These are phyloP conservation scores for Phoenoteleia sp. DNA, from an alignment of 2,888 invertebrate species.

Conservation along the genomic window DNA sequence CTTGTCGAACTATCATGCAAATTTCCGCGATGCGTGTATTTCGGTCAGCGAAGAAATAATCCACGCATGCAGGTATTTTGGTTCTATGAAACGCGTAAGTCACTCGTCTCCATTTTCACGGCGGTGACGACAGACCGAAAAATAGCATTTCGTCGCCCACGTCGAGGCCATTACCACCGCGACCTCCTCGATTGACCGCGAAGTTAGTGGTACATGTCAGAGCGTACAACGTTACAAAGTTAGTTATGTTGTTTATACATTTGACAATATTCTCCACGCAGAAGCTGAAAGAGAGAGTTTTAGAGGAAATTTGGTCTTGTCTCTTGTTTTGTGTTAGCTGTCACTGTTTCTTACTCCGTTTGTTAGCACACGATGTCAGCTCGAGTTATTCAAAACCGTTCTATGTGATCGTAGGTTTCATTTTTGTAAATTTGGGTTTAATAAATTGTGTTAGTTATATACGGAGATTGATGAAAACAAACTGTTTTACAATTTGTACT, in stretches of 20 bases:
- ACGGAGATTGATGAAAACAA: too few relatives aligned
- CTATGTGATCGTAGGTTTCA: too few relatives aligned
- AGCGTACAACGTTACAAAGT: constrained; percentile 1
- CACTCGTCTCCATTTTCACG: constrained; percentile 66
- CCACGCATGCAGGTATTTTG: constrained; percentile 70
- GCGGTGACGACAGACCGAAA: constrained; percentile 71
- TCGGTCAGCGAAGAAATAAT: constrained; percentile 55
- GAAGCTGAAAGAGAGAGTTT: too few relatives aligned
- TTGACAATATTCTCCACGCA: background rate
- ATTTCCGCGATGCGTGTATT: constrained; percentile 65
- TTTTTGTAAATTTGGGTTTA: too few relatives aligned
- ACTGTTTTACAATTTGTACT: too few relatives aligned
- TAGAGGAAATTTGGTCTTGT: too few relatives aligned
- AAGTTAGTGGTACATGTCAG: constrained; percentile 33
- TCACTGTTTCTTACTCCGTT: too few relatives aligned
- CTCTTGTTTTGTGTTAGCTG: too few relatives aligned
- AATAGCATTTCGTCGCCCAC: constrained; percentile 72
- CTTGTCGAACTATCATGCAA: constrained; percentile 49
- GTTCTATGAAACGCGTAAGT: constrained; percentile 63
- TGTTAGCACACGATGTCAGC: too few relatives aligned
- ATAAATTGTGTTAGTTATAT: too few relatives aligned
- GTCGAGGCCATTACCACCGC: constrained; percentile 71
- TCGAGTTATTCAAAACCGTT: too few relatives aligned
- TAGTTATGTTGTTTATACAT: constrained; percentile 9
- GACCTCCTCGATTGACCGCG: constrained; percentile 67